Conservation (phyloP, 2,113 vertebrate species). For the Excalfactoria chinensis region DNA sequence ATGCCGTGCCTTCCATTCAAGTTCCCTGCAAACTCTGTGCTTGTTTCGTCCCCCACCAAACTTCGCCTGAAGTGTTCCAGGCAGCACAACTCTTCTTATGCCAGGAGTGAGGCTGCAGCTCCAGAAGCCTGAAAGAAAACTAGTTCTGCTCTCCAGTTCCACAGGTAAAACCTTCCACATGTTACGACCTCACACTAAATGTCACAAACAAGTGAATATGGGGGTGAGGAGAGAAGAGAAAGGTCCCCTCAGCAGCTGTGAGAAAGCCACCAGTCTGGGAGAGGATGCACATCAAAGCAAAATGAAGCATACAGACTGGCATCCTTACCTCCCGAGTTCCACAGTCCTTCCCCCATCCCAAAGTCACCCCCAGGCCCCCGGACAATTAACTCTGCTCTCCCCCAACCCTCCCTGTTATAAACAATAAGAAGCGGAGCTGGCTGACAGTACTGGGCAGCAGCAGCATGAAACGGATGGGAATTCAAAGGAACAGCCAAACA, state of each 20-base stretch:
- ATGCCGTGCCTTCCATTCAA: background rate
- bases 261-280: background rate
- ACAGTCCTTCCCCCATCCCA: background rate
- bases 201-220: background rate
- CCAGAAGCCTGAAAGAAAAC: background rate
- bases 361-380: background rate
- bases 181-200: background rate
- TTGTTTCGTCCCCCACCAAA: background rate
- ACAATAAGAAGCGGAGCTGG: background rate
- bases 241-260: background rate
- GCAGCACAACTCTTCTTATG: background rate
- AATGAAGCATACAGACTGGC: background rate
- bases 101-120: background rate
- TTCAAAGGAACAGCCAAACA: background rate
- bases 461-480: background rate
- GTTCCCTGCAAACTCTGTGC: background rate
- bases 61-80: background rate
- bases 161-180: background rate
- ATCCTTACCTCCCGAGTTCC: background rate
- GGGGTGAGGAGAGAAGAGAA: background rate
- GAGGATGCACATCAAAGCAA: background rate
- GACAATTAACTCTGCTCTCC: background rate
- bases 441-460: background rate
- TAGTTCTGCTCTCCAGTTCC: background rate
- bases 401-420: background rate